These are phyloP conservation scores for Sthenelais limicola DNA, from an alignment of 2,888 invertebrate genomes.

Conservation along the genomic window DNA sequence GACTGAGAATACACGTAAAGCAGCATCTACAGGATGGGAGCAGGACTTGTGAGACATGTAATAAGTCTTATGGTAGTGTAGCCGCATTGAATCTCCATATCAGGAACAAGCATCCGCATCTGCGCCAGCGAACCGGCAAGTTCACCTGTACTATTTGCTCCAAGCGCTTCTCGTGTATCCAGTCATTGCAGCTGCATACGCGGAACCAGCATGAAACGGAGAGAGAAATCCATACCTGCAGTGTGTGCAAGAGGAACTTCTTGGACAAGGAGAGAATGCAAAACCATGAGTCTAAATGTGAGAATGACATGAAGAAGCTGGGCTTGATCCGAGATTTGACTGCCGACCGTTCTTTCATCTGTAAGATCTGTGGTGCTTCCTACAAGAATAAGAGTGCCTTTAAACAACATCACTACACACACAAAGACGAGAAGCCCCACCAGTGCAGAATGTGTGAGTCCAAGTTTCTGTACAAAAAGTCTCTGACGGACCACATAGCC, in stretches of 20 bases:
- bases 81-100: constrained; percentile 26
- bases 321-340: neutral
- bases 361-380: constrained; percentile 18
- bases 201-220: constrained; percentile 20
- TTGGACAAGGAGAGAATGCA: constrained; percentile 14
- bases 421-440: constrained; percentile 38
- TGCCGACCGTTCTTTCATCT: constrained; percentile 11
- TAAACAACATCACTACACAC: constrained; percentile 30
- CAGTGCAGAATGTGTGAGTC: constrained; percentile 22
- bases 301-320: constrained; percentile 29
- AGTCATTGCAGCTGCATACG: constrained; percentile 29
- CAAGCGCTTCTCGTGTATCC: constrained; percentile 28
- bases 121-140: constrained; percentile 4
- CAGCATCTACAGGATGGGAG: neutral
- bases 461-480: constrained; percentile 15
- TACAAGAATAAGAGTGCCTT: constrained; percentile 29
- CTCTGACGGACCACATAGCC: constrained; percentile 44
- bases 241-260: constrained; percentile 9
- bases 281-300: constrained; percentile 24
- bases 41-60: constrained; percentile 5
- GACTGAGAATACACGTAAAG: constrained; percentile 10
- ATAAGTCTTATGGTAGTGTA: constrained; percentile 6
- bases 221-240: constrained; percentile 6
- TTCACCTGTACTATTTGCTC: neutral
- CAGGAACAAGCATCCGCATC: constrained; percentile 9